These are phyloP conservation scores for Stenoptilia bipunctidactyla DNA, from an alignment of 2,888 invertebrate genomes.

Conservation along the genomic window DNA sequence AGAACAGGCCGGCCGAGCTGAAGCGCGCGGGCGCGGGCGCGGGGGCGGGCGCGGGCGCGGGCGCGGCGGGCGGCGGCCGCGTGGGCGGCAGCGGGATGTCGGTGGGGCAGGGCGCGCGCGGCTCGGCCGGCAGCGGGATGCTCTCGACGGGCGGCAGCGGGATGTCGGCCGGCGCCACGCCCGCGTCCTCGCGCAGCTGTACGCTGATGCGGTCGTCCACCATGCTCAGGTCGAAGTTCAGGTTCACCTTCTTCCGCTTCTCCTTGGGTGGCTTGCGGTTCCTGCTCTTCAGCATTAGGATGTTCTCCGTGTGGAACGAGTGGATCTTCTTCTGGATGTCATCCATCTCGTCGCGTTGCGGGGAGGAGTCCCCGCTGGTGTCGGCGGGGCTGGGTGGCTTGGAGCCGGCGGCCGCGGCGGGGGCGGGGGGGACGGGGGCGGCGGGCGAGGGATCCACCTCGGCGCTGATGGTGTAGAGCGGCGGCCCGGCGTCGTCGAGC, in stretches of 20 bases:
- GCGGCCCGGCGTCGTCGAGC: constrained; percentile 45
- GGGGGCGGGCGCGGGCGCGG: constrained; percentile 23
- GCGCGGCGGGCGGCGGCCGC: constrained; percentile 44
- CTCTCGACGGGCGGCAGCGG: constrained; percentile 50
- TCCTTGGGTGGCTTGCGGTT: constrained; percentile 70
- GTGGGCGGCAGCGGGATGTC: constrained; percentile 40
- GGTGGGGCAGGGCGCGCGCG: constrained; percentile 33
- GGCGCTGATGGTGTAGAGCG: no score
- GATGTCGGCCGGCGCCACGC: constrained; percentile 48
- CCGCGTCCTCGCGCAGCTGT: constrained; percentile 50
- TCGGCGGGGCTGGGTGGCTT: constrained; percentile 45
- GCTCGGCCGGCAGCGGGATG: constrained; percentile 44
- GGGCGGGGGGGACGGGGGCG: constrained; percentile 75
- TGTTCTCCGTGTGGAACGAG: constrained; percentile 75
- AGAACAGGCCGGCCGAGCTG: constrained; percentile 53
- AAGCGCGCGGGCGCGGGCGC: constrained; percentile 48
- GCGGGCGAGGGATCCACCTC: constrained; percentile 90
- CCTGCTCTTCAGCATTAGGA: constrained; percentile 71
- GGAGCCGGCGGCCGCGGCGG: constrained; percentile 19
- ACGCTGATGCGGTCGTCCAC: constrained; percentile 65
- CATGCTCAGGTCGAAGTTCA: constrained; percentile 66
- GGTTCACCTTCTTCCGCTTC: constrained; percentile 53
- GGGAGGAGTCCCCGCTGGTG: constrained; percentile 62
- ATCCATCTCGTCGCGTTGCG: constrained; percentile 68
- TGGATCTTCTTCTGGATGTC: constrained; percentile 74